Percentiles rank a stretch among this genome's conserved stretches.
Evolutionary conservation across 2,888 invertebrate genomes (phyloP).

Genomic region (Dicycla oo): DNA sequence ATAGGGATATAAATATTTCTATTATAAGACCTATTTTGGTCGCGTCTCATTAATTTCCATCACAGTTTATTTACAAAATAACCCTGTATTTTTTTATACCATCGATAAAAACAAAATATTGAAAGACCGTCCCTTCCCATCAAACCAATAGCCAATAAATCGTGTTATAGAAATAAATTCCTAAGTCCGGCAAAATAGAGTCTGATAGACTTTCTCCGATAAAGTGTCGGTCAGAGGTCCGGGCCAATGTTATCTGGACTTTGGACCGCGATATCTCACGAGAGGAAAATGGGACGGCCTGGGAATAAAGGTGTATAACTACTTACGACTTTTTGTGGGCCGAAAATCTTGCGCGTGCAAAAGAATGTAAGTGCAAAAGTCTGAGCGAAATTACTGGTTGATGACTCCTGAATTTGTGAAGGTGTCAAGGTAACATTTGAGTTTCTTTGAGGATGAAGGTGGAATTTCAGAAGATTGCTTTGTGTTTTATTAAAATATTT

Average conservation of each 20-base stretch:
- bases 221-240: conserved; percentile 73
- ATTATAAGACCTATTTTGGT: too few species aligned
- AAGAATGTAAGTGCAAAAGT: conserved; percentile 48
- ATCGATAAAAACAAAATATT: conserved; percentile 24
- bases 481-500: not conserved
- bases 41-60: too few species aligned
- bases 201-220: conserved; percentile 71
- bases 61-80: not conserved
- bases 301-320: conserved; percentile 50
- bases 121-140: conserved; percentile 34
- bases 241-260: conserved; percentile 66
- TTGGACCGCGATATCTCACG: conserved; percentile 70
- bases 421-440: conserved; percentile 5
- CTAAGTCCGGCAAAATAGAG: conserved; percentile 63
- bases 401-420: conserved; percentile 23
- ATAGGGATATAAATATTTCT: too few species aligned
- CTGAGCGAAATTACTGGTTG: conserved; percentile 23
- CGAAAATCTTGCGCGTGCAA: conserved; percentile 43
- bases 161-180: conserved; percentile 72
- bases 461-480: not conserved
- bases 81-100: not conserved
- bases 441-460: not conserved
- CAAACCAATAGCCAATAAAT: conserved; percentile 58
- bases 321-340: conserved; percentile 49
- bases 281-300: conserved; percentile 63